A percentile compares a stretch with the other conserved stretches of the same genome.
phyloP scores from a whole-genome alignment of 1,140 invertebrate species.

The Luehdorfia chinensis region DNA sequence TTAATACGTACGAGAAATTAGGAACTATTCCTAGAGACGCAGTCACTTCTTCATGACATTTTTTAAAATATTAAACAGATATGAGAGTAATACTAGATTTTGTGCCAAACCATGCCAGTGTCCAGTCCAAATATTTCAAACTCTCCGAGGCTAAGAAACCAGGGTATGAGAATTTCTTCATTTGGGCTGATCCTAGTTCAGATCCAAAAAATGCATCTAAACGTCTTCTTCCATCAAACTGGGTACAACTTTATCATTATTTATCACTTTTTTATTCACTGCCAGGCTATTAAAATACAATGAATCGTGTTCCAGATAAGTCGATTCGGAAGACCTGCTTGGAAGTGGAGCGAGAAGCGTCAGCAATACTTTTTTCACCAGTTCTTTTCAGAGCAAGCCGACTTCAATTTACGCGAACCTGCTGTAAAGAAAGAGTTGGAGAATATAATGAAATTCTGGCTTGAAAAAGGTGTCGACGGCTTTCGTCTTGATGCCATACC shows the following conservation, averaged over 20 bases:
- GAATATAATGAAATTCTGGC: slow-evolving; percentile 78
- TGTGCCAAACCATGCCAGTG: slow-evolving; percentile 86
- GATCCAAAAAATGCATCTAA: slow-evolving; percentile 31
- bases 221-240: slow-evolving; percentile 41
- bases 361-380: slow-evolving; percentile 82
- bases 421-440: slow-evolving; percentile 76
- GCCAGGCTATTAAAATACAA: too few species aligned
- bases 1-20: too few species aligned
- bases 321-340: slow-evolving; percentile 79
- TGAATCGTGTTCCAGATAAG: slow-evolving; percentile 39
- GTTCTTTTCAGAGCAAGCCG: slow-evolving; percentile 80
- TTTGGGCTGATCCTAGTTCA: slow-evolving; percentile 79
- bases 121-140: slow-evolving; percentile 82
- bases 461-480: slow-evolving; percentile 82
- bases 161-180: slow-evolving; percentile 82
- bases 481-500: slow-evolving; percentile 82
- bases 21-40: too few species aligned
- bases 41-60: slow-evolving; percentile 38
- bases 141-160: slow-evolving; percentile 78
- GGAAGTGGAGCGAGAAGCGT: slow-evolving; percentile 80
- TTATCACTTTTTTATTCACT: not conserved
- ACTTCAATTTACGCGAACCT: slow-evolving; percentile 82
- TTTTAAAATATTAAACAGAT: slow-evolving; percentile 24
- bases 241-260: slow-evolving; percentile 32
- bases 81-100: slow-evolving; percentile 79